Base-by-base conservation (phyloP, 2,797 vertebrate species). In the Novumbra hubbsi region DNA sequence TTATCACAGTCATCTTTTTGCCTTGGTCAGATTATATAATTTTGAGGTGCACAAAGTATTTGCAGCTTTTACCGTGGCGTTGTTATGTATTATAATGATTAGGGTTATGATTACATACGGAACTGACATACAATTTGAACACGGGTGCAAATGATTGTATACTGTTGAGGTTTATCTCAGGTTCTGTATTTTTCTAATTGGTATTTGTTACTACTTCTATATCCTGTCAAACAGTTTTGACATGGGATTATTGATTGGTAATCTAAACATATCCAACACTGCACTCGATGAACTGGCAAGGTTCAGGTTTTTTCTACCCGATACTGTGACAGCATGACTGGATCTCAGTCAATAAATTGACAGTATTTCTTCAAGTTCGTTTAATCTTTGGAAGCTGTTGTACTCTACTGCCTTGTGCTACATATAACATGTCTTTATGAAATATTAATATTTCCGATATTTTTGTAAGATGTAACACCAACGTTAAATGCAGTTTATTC, bases 101-200 rank as follows among this genome's bases (percentile, higher is more conserved):
- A 11, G 24, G 8, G 28, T 21, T 70, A 27, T 72, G 28, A 72
- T 72, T 64, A 62, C 60, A 60, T 73, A 73, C 75, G 27, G 60
- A 88, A 83, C 78, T 70, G 80, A 66, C 80, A 70, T 82, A 67
- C 1, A 81, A 55, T 24, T 79, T 80, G 74, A 86, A 63, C 38
- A 48, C 5, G 19, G 77, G 71, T 19, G 0, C 75, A 81, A 80
- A 81, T 76, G 48, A 73, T 69, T 73, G 9, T 75, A 81, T 72
- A 81, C 78, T 21, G 63, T 86, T 86, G 84, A 85, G 80, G 82
- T 86, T 78, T 76, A 75, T 82, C 90, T 91, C 90, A 91, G 89
- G 91, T 90, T 88, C 64, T 60, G 76, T 80, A 79, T 78, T 78
- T 86, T 79, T 74, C 83, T 80, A 71, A 75, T 76, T n/a, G 83